Percentiles rank a stretch among this genome's conserved stretches.
phyloP scores from a whole-genome alignment of 2,888 invertebrate species.

The Tetragonisca angustula region DNA sequence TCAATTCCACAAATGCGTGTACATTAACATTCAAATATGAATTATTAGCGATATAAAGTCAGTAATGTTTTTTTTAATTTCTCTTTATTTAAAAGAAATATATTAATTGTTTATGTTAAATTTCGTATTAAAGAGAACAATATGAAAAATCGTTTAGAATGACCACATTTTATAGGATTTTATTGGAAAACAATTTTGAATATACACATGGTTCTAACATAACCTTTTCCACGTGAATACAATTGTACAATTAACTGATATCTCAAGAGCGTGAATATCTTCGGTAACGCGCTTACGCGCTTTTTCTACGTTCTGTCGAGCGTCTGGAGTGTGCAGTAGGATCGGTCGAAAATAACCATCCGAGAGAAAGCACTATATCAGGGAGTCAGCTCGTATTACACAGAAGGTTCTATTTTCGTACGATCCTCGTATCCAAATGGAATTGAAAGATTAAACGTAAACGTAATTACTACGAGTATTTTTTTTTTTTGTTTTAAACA shows the following conservation, averaged over 20 bases:
- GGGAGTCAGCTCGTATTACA: slow-evolving; percentile 82
- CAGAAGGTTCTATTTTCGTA: slow-evolving; percentile 57
- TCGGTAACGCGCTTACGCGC: slow-evolving; percentile 46
- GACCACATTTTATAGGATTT: background rate
- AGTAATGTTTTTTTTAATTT: background rate
- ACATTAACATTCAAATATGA: slow-evolving; percentile 25
- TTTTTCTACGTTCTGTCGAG: slow-evolving; percentile 57
- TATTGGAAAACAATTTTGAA: background rate
- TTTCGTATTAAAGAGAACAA: background rate
- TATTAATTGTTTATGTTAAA: slow-evolving; percentile 3
- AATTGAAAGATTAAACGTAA: slow-evolving; percentile 26
- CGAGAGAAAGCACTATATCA: slow-evolving; percentile 82
- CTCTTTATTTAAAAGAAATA: background rate
- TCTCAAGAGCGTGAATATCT: slow-evolving; percentile 56
- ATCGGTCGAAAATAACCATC: slow-evolving; percentile 77
- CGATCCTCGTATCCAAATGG: slow-evolving; percentile 45
- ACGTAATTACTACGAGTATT: slow-evolving; percentile 12
- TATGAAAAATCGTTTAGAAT: background rate
- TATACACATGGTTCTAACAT: slow-evolving; percentile 7
- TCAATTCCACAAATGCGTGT: slow-evolving; percentile 40
- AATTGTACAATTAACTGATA: slow-evolving; percentile 35
- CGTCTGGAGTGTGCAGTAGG: slow-evolving; percentile 54
- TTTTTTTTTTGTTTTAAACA: slow-evolving; percentile 1
- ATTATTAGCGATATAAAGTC: slow-evolving; percentile 31
- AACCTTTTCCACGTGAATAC: slow-evolving; percentile 30